phyloP scores from a whole-genome alignment of 2,113 vertebrate genomes.

The Cathartes aura region DNA sequence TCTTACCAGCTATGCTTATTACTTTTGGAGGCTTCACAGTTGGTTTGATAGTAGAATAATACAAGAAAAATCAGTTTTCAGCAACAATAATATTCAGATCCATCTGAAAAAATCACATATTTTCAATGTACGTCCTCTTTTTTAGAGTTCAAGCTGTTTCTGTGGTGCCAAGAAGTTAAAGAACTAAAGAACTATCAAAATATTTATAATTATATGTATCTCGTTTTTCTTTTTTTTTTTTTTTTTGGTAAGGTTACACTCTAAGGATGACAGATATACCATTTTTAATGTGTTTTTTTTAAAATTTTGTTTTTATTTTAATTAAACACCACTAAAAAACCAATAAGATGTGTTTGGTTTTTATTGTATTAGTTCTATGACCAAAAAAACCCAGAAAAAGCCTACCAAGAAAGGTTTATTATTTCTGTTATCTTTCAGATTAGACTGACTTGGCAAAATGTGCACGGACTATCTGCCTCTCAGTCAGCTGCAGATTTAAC shows the following conservation, averaged over 20 bases:
- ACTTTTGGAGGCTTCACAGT: neutral
- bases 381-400: neutral
- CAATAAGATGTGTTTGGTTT: rapidly evolving
- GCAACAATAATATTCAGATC: neutral
- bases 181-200: neutral
- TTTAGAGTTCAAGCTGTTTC: neutral
- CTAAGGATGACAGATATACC: neutral
- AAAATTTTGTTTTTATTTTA: neutral
- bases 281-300: neutral
- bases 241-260: rapidly evolving
- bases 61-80: neutral
- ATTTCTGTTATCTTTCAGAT: neutral
- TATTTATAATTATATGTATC: neutral
- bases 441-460: neutral
- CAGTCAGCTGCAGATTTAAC: neutral
- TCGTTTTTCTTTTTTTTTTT: neutral
- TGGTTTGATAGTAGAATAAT: neutral
- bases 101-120: neutral
- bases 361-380: neutral
- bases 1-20: neutral
- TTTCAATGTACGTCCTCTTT: neutral
- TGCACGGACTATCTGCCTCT: neutral
- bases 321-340: neutral
- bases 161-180: neutral
- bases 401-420: neutral